Evolutionary conservation across 2,113 vertebrate genomes (phyloP), one percentile per base, ranked within the genome.

Genomic region (Megaceryle maxima): DNA sequence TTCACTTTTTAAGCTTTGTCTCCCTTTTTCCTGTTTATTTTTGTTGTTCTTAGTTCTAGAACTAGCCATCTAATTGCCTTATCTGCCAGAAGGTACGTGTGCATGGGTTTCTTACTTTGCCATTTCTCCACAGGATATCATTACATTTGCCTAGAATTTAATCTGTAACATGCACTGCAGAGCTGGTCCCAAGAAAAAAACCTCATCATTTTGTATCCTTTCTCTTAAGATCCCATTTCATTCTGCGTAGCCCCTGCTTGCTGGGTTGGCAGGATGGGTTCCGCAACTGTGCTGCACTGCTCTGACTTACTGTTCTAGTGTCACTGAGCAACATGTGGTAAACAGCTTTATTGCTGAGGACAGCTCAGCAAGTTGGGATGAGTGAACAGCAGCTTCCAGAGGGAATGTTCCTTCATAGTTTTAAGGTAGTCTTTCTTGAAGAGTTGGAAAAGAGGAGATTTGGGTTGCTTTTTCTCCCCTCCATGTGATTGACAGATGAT

Each of bases 231-330:
- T 37, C 37, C 5, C 1, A 0, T 73, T 31, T 68, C 41, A 59
- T 77, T 73, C 78, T 26, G 18, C 3, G 0, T 16, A 56, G 44
- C 53, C 28, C 44, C 8, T 1, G 1, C 35, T 22, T 73, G 53
- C 46, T 13, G 33, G 46, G 48, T 21, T 44, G 33, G 57, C 80
- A 78, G 66, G 43, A 55, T 26, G 37, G 12, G 37, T 73, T 46
- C 50, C 26, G 35, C 41, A 1, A 1, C 44, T 50, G 20, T 5
- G 28, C 33, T 70, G 67, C 0, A 0, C 55, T 55, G 11, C 5
- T 60, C 33, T 70, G 62, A 55, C 21, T 35, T 28, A 80, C 24
- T 0, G 0, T 37, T 37, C 10, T 28, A 56, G 41, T 37, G 37
- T 37, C 53, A 59, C 37, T 57, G 53, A 76, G 53, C 33, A 81